A percentile compares a stretch with the other conserved stretches of the same genome.
Evolutionary conservation across 2,113 vertebrate species (phyloP).

Genomic region (Kobus ellipsiprymnus): DNA sequence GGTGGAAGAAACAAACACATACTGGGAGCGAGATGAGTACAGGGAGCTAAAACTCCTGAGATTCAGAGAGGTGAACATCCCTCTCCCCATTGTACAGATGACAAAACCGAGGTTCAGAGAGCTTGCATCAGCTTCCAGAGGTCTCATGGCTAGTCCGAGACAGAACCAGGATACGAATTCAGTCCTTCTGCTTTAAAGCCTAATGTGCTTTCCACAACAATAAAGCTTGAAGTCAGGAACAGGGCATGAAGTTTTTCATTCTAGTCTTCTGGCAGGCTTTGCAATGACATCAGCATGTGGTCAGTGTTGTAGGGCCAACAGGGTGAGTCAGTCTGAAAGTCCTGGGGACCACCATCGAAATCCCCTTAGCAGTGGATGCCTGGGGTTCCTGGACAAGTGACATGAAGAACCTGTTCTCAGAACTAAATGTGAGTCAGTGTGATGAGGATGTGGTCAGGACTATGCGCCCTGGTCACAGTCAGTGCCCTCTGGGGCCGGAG

Average conservation of each 20-base stretch:
- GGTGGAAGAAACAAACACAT: not conserved
- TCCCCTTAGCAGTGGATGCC: not conserved
- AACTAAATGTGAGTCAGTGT: not conserved
- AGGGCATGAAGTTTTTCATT: not conserved
- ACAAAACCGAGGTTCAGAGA: not conserved
- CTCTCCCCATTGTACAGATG: not conserved
- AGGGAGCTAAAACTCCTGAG: not conserved
- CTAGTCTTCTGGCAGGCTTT: not conserved
- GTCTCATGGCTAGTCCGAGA: not conserved
- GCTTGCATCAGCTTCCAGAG: not conserved
- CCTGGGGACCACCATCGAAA: slow-evolving; percentile 28
- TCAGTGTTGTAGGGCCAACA: not conserved
- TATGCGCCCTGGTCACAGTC: not conserved
- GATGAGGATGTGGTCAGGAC: not conserved
- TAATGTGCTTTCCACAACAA: accelerated
- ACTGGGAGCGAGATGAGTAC: not conserved
- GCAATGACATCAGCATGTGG: not conserved
- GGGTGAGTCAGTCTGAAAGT: not conserved
- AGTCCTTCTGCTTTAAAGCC: not conserved
- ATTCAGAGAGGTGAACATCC: not conserved
- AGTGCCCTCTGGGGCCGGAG: not conserved
- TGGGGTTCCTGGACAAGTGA: not conserved
- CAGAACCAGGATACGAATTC: not conserved
- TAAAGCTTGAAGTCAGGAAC: not conserved
- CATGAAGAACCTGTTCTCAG: not conserved